phyloP scores from a whole-genome alignment of 2,113 vertebrate genomes.

The Boulengeromyrus knoepffleri region DNA sequence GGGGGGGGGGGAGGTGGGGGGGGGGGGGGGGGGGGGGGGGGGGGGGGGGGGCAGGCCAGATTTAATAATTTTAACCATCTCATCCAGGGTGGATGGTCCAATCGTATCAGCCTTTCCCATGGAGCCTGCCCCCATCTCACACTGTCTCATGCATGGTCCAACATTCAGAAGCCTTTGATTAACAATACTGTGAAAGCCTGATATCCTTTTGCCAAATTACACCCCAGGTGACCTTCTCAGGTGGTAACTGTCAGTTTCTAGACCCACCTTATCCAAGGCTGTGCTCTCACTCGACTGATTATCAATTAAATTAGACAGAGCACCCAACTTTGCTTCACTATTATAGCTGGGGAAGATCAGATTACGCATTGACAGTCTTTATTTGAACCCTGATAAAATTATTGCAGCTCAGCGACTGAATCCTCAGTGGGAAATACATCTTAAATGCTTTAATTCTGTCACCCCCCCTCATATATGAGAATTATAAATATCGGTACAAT shows the following conservation, averaged over 20 bases:
- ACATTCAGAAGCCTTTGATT: background rate
- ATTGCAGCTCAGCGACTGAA: slow-evolving; percentile 21
- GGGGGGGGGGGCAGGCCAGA: background rate
- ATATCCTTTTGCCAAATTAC: background rate
- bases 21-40: no score
- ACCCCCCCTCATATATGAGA: background rate
- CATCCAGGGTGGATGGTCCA: background rate
- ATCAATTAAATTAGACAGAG: slow-evolving; percentile 45
- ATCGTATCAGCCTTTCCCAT: background rate
- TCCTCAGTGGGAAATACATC: slow-evolving; percentile 16
- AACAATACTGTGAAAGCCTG: background rate
- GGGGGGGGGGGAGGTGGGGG: no score
- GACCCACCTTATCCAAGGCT: slow-evolving; percentile 22
- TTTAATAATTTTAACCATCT: background rate
- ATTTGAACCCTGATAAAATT: slow-evolving; percentile 30
- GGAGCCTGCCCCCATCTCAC: background rate
- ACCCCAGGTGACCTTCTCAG: background rate
- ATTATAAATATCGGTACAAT: background rate
- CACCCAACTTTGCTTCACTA: slow-evolving; percentile 44
- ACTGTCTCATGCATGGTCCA: background rate
- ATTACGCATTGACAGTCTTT: slow-evolving; percentile 32
- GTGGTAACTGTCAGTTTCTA: slow-evolving; percentile 41
- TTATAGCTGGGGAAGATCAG: slow-evolving; percentile 38
- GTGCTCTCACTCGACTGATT: slow-evolving; percentile 53
- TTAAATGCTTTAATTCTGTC: slow-evolving; percentile 6